These are phyloP conservation scores for Trigoniulus corallinus DNA, from an alignment of 1,140 invertebrate genomes.

Conservation along the genomic window DNA sequence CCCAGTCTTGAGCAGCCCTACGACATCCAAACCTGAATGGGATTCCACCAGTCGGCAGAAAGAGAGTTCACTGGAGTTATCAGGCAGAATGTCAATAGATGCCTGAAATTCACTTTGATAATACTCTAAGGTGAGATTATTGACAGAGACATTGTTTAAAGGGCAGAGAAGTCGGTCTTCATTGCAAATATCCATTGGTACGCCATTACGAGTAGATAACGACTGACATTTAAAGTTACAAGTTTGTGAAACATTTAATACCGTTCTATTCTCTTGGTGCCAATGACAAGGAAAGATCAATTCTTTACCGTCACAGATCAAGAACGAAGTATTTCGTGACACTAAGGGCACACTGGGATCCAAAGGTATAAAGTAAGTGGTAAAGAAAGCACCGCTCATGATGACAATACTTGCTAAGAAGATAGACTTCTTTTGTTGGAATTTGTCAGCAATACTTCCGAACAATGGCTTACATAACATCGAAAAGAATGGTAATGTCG, in stretches of 20 bases:
- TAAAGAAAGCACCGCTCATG: slow-evolving; percentile 3
- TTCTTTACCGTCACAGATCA: neutral
- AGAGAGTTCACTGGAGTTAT: no score
- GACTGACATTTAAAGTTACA: neutral
- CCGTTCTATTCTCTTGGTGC: neutral
- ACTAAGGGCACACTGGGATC: neutral
- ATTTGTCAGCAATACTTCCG: slow-evolving; percentile 23
- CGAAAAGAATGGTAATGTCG: slow-evolving; percentile 21
- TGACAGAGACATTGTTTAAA: no score
- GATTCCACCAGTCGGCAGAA: neutral
- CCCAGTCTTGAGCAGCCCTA: neutral
- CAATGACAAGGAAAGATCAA: neutral
- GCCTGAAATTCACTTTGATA: no score
- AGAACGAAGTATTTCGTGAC: neutral
- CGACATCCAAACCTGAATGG: neutral
- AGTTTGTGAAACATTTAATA: neutral
- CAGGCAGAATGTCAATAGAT: no score
- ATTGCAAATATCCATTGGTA: neutral
- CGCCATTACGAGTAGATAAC: neutral
- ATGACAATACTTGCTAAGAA: slow-evolving; percentile 13
- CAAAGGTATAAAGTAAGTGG: slow-evolving; percentile 6
- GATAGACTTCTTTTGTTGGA: slow-evolving; percentile 17
- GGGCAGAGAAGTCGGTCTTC: neutral
- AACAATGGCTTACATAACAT: slow-evolving; percentile 21
- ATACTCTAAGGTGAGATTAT: no score